Conservation (phyloP, 2,113 vertebrate genomes). For the Pedionomus torquatus region DNA sequence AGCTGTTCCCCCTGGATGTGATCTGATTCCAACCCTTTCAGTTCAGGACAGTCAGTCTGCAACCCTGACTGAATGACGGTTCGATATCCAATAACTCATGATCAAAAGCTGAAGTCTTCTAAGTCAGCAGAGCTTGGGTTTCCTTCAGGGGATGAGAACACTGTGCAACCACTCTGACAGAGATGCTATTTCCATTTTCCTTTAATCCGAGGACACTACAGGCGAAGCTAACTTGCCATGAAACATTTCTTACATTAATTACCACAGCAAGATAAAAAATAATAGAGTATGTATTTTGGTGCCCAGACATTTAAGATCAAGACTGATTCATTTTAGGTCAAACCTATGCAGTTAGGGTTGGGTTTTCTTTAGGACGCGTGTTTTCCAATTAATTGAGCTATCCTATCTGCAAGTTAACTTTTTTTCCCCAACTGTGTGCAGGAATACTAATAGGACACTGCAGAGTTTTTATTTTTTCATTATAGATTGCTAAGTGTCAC, state of each 20-base stretch:
- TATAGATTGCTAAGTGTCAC: slow-evolving; percentile 17
- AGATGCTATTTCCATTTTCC: slow-evolving; percentile 58
- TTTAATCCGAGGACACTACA: slow-evolving; percentile 73
- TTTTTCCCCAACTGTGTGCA: not conserved
- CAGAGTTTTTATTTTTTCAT: not conserved
- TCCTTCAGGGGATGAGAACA: slow-evolving; percentile 71
- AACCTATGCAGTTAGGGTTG: not conserved
- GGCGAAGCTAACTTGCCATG: slow-evolving; percentile 44
- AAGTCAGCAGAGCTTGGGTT: slow-evolving; percentile 72
- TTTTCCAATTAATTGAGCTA: slow-evolving; percentile 67
- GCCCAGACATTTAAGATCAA: slow-evolving; percentile 21
- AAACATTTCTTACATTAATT: slow-evolving; percentile 71
- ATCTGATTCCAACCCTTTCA: slow-evolving; percentile 56
- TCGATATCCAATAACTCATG: slow-evolving; percentile 76
- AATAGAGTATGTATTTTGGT: slow-evolving; percentile 24
- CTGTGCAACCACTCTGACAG: slow-evolving; percentile 44
- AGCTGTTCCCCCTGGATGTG: slow-evolving; percentile 32
- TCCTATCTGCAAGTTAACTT: slow-evolving; percentile 54
- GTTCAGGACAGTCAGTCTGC: slow-evolving; percentile 57
- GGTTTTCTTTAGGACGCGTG: slow-evolving; percentile 1
- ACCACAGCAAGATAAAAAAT: slow-evolving; percentile 66
- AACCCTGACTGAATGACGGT: slow-evolving; percentile 68
- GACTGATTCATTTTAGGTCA: slow-evolving; percentile 57
- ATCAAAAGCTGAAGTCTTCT: slow-evolving; percentile 70
- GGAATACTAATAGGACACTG: slow-evolving; percentile 47